Conservation (phyloP, 2,113 vertebrate species). For the Callionymus lyra region DNA sequence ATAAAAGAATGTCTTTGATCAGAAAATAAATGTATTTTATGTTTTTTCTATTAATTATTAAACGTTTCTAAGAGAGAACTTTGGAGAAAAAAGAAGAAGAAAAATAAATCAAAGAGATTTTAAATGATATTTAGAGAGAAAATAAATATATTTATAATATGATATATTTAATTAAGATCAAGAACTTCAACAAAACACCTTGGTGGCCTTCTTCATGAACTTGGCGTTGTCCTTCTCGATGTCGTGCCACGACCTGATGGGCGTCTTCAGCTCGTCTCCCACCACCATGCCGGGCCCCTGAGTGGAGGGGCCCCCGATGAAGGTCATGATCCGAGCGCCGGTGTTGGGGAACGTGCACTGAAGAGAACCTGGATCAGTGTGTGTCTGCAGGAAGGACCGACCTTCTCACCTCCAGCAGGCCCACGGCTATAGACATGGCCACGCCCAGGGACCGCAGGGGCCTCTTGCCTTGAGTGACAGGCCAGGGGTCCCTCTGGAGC, state of each 20-base stretch:
- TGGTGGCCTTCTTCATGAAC: constrained; percentile 95
- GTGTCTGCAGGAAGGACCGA: not conserved
- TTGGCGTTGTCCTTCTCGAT: constrained; percentile 98
- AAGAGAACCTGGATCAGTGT: not conserved
- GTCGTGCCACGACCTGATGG: constrained; percentile 97
- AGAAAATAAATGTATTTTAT: no score
- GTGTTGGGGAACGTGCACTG: constrained; percentile 96
- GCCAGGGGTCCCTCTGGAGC: constrained; percentile 94
- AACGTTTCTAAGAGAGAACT: no score
- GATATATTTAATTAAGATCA: no score
- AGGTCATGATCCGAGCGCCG: constrained; percentile 91
- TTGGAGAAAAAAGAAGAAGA: no score
- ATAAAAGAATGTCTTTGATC: no score
- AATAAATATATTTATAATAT: no score
- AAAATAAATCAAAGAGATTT: no score
- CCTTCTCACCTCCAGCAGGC: constrained; percentile 80
- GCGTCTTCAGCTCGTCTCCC: constrained; percentile 88
- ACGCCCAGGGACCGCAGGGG: constrained; percentile 89
- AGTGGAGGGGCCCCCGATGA: constrained; percentile 91
- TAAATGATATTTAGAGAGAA: no score
- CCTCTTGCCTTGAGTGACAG: constrained; percentile 89
- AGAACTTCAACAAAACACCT: constrained; percentile 69
- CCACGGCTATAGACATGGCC: constrained; percentile 92
- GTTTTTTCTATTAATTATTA: no score
- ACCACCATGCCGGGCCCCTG: constrained; percentile 98